Base-by-base conservation (phyloP, 2,888 invertebrate species). In the Diarsia dahlii region DNA sequence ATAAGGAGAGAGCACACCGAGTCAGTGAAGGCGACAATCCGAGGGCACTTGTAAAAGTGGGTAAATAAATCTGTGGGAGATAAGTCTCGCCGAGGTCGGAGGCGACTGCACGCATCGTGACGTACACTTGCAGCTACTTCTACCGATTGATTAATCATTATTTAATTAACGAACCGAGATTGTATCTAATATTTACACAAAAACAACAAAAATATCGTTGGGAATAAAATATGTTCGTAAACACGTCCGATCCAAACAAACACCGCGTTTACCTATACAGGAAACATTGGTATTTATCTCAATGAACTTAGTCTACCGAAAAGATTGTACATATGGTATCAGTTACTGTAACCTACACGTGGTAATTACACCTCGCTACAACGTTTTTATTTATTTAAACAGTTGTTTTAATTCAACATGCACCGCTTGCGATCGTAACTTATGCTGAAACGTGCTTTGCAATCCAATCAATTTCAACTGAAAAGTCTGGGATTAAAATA, bases 1-100 rank as follows among this genome's bases (percentile, higher is more conserved):
- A 28, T 60, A 73, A 60, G 83, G 73, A 82, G 82, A 76, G 85
- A 73, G 72, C 60, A 71, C 62, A 71, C 12, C 13, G 23, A 39
- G 66, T 58, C 52, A 28, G 70, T 78, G 78, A 78, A 88, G 85
- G 86, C 80, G 81, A 87, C 75, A 81, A 76, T 74, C 70, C 84
- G 82, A 90, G 87, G 84, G 74, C 88, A 85, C 67, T 84, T 78
- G 86, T 88, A 87, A 91, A 90, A 90, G 86, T 90, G 87, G 87
- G 88, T 88, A 90, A 89, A 91, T 91, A 90, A 93, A 93, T 92
- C 92, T 90, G 89, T 88, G 83, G 78, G 86, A 90, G 92, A 92
- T 93, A 92, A 93, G 92, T 90, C 91, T 91, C 92, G 93, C 91
- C 94, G 92, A 94, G 95, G 94, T 91, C 93, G 82, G 75, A 84